Conservation (phyloP, 53 echinoderm and acorn worm species). For the Temnopleurus reevesii region DNA sequence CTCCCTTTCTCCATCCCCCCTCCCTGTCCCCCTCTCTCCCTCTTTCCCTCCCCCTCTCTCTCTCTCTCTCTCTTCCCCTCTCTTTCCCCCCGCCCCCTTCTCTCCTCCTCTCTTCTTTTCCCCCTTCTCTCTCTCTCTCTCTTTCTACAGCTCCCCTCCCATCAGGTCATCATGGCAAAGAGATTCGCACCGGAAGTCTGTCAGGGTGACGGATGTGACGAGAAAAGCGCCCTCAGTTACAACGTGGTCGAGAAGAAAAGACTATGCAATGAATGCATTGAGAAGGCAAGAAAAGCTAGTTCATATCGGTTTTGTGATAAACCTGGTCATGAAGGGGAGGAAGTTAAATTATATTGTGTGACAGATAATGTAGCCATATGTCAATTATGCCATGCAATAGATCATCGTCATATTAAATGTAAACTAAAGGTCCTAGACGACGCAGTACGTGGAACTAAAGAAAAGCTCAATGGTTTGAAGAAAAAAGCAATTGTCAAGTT, state of each 20-base stretch:
- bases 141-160: no score
- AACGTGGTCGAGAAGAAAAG: background rate
- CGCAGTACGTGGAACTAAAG: background rate
- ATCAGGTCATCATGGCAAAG: no score
- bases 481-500: background rate
- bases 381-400: background rate
- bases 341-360: background rate
- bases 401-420: background rate
- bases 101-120: no score
- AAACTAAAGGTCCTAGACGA: background rate
- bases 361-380: background rate
- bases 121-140: no score
- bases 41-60: background rate
- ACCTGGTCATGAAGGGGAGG: background rate
- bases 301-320: background rate
- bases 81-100: no score
- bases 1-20: background rate
- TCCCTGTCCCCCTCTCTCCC: background rate
- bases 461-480: background rate
- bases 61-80: background rate
- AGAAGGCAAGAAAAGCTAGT: background rate
- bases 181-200: background rate
- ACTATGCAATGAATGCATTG: background rate
- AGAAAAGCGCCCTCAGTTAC: background rate
- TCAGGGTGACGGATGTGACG: background rate